These are phyloP conservation scores for Oscheius myriophilus DNA, from an alignment of 2,888 invertebrate species.

Conservation along the genomic window DNA sequence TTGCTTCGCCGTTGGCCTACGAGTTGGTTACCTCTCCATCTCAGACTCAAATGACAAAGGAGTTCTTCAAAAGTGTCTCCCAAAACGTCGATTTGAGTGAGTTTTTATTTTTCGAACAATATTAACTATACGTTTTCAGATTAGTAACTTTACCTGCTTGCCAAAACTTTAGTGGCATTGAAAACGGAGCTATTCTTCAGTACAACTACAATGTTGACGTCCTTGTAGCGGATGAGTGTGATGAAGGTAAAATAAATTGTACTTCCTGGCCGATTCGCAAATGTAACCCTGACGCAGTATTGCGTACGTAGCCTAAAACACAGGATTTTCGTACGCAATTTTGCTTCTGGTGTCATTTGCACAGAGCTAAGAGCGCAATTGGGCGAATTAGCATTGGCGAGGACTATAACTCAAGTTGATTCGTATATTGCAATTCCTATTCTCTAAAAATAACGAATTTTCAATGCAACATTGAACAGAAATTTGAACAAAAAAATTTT, in stretches of 20 bases:
- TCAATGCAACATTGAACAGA: too few relatives aligned
- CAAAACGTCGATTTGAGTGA: slow-evolving; percentile 16
- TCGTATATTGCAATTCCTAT: too few relatives aligned
- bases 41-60: slow-evolving; percentile 13
- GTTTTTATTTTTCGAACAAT: not conserved
- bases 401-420: too few relatives aligned
- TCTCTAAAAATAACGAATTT: too few relatives aligned
- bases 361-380: too few relatives aligned
- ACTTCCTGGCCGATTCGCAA: too few relatives aligned
- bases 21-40: slow-evolving; percentile 11
- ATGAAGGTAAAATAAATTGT: slow-evolving; percentile 36
- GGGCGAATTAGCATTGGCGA: too few relatives aligned
- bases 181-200: slow-evolving; percentile 48
- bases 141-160: slow-evolving; percentile 48
- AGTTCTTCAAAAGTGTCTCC: slow-evolving; percentile 18
- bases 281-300: too few relatives aligned
- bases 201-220: slow-evolving; percentile 46
- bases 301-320: too few relatives aligned
- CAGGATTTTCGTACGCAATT: too few relatives aligned
- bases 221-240: slow-evolving; percentile 48
- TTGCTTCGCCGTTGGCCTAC: not conserved
- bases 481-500: too few relatives aligned
- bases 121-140: slow-evolving; percentile 32
- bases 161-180: slow-evolving; percentile 52
- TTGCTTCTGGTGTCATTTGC: too few relatives aligned